Evolutionary conservation across 1,140 invertebrate species (phyloP).

Genomic region (Pseudomyrmex flavicornis): DNA sequence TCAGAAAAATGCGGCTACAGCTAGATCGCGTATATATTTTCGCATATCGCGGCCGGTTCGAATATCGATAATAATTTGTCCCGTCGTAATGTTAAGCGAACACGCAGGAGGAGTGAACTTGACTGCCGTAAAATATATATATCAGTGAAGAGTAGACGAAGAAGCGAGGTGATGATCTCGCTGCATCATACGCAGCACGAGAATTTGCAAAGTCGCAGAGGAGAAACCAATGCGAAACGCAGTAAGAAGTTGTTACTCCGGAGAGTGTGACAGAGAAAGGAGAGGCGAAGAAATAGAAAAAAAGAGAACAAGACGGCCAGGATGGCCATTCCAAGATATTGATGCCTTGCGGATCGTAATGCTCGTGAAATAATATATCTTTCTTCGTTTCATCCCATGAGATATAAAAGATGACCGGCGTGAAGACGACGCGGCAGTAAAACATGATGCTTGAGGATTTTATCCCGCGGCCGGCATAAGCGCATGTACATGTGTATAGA

Average conservation of each 20-base stretch:
- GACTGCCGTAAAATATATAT: slow-evolving; percentile 39
- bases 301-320: background rate
- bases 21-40: slow-evolving; percentile 2
- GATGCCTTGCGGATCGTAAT: slow-evolving; percentile 68
- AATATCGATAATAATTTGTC: slow-evolving; percentile 43
- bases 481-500: background rate
- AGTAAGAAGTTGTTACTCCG: slow-evolving; percentile 13
- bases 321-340: slow-evolving; percentile 65
- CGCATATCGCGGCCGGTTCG: background rate
- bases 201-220: slow-evolving; percentile 24
- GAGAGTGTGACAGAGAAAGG: background rate
- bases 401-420: slow-evolving; percentile 66
- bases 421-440: slow-evolving; percentile 64
- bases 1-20: slow-evolving; percentile 32
- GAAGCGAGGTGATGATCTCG: background rate
- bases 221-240: slow-evolving; percentile 35
- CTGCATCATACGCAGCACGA: background rate
- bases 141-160: slow-evolving; percentile 14
- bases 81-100: background rate
- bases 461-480: slow-evolving; percentile 33
- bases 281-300: slow-evolving; percentile 3
- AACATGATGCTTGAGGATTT: slow-evolving; percentile 69
- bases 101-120: slow-evolving; percentile 16
- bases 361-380: slow-evolving; percentile 67
- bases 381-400: slow-evolving; percentile 61